A percentile compares a stretch with the other conserved stretches of the same genome.
Conservation (phyloP, 2,888 invertebrate species). For the Parnassius mnemosyne region DNA sequence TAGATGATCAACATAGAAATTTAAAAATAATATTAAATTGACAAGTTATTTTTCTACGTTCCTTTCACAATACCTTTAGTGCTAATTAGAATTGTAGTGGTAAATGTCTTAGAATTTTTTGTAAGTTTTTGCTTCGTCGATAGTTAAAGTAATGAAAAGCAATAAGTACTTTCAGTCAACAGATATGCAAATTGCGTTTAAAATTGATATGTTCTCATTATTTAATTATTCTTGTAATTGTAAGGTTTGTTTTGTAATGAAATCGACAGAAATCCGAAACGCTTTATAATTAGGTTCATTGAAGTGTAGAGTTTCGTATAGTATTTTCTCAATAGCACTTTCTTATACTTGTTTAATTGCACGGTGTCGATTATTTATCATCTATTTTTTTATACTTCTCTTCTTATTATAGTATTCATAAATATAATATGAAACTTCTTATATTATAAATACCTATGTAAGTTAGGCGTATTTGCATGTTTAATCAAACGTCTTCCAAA, state of each 20-base stretch:
- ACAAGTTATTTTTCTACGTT: constrained; percentile 79
- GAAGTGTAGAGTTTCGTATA: constrained; percentile 73
- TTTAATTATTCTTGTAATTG: constrained; percentile 44
- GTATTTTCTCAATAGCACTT: constrained; percentile 65
- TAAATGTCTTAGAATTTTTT: constrained; percentile 35
- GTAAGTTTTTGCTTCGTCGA: constrained; percentile 40
- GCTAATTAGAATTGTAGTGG: constrained; percentile 38
- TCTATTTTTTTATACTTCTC: constrained; percentile 41
- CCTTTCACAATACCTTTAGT: constrained; percentile 64
- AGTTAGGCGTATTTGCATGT: constrained; percentile 72
- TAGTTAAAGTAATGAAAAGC: constrained; percentile 21
- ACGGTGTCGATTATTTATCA: constrained; percentile 46
- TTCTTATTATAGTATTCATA: constrained; percentile 37
- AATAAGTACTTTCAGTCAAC: constrained; percentile 25
- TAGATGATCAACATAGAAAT: constrained; percentile 77
- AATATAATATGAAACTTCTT: constrained; percentile 49
- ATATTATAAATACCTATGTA: constrained; percentile 57
- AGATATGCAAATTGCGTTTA: constrained; percentile 3
- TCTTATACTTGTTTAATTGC: constrained; percentile 62
- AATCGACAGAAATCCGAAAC: constrained; percentile 71
- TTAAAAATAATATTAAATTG: constrained; percentile 71
- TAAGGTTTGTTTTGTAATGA: constrained; percentile 58
- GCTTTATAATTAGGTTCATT: constrained; percentile 79
- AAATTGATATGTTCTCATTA: constrained; percentile 27
- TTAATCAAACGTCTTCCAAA: constrained; percentile 79